A percentile compares a stretch with the other conserved stretches of the same genome.
Evolutionary conservation across 2,888 invertebrate species (phyloP).

Genomic region (Epistrophella euchroma): DNA sequence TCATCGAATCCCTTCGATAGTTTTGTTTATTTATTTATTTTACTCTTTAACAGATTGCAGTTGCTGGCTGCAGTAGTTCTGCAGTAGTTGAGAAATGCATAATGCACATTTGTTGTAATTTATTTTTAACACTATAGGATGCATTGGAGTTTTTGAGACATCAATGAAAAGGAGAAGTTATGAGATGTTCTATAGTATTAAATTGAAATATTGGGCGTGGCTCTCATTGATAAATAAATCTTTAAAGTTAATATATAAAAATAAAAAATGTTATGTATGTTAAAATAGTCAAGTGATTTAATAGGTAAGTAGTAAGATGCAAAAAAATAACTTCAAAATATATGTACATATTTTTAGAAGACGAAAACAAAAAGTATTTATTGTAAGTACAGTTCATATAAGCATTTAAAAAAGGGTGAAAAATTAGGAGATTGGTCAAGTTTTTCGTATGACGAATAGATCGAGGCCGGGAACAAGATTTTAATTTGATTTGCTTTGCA

Average conservation of each 20-base stretch:
- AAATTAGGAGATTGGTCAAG: no score
- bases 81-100: conserved; percentile 8
- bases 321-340: no score
- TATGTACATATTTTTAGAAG: no score
- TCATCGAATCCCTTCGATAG: conserved; percentile 56
- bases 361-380: no score
- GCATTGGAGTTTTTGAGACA: conserved; percentile 29
- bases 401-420: no score
- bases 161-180: conserved; percentile 26
- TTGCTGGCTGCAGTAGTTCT: conserved; percentile 48
- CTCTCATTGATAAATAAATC: conserved; percentile 22
- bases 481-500: no score
- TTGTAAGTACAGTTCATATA: no score
- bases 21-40: conserved; percentile 46
- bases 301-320: no score
- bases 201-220: conserved; percentile 55
- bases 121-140: conserved; percentile 39
- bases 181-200: neutral
- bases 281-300: neutral
- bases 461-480: no score
- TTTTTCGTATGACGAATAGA: no score
- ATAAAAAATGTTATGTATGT: no score
- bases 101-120: conserved; percentile 34
- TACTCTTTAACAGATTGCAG: conserved; percentile 49
- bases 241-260: no score